Conservation (phyloP, 2,797 vertebrate genomes). For the Pachyuromys duprasi region DNA sequence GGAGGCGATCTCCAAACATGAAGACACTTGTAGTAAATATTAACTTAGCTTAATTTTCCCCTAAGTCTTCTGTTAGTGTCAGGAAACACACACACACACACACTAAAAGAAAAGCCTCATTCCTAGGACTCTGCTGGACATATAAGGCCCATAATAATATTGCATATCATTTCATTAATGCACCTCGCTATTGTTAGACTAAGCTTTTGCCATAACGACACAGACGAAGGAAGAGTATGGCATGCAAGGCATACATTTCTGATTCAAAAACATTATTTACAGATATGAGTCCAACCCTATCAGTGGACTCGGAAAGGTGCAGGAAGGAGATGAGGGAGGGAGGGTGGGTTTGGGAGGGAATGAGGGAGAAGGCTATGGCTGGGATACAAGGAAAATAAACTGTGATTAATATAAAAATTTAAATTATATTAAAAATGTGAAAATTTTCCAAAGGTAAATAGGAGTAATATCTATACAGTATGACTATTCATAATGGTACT, state of each 20-base stretch:
- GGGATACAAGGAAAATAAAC: no score
- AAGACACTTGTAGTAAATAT: background rate
- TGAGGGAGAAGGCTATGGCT: no score
- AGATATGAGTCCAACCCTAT: background rate
- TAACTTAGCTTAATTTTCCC: conserved; percentile 21
- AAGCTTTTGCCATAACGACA: background rate
- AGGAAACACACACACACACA: background rate
- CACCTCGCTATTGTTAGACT: background rate
- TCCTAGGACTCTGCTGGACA: no score
- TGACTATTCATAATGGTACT: no score
- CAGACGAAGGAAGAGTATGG: background rate
- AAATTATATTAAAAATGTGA: no score
- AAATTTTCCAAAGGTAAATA: no score
- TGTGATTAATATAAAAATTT: no score
- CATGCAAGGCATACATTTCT: background rate
- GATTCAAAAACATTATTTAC: background rate
- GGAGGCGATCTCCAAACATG: conserved; percentile 14
- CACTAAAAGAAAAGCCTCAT: background rate
- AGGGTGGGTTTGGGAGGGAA: no score
- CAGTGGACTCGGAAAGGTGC: no score
- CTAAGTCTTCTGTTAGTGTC: background rate
- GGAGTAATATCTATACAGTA: no score
- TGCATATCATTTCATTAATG: background rate
- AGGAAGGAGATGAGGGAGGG: no score
- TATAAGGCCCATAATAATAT: background rate